Evolutionary conservation across 2,113 vertebrate genomes (phyloP).

Genomic region (Myrmecobius fasciatus): DNA sequence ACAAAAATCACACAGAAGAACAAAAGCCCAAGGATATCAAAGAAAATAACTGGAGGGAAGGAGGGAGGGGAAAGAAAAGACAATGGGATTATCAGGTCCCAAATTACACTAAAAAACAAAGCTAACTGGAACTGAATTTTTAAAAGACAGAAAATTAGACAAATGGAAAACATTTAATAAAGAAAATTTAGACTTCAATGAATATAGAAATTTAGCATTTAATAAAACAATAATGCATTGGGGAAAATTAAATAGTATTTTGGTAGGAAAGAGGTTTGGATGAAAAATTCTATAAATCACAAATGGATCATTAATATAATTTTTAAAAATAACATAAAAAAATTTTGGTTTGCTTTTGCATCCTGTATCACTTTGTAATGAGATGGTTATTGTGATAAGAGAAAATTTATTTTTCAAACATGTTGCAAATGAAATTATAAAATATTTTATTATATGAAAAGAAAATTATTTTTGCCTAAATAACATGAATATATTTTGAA

Average conservation of each 20-base stretch:
- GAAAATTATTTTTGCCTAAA: not conserved
- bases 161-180: not conserved
- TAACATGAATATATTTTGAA: not conserved
- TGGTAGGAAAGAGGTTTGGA: not conserved
- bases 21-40: not conserved
- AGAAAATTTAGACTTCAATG: not conserved
- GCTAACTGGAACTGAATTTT: not conserved
- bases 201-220: not conserved
- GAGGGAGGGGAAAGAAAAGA: not conserved
- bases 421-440: not conserved
- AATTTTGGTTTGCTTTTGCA: not conserved
- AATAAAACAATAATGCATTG: not conserved
- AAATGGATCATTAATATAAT: not conserved
- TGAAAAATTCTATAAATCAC: not conserved
- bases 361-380: no score
- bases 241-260: not conserved
- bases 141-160: not conserved
- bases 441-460: no score
- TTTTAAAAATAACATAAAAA: not conserved
- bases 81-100: not conserved
- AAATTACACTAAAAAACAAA: not conserved
- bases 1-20: not conserved
- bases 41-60: not conserved
- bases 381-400: not conserved
- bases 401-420: not conserved